Base-by-base conservation (phyloP, 2,888 invertebrate species). In the Agrochola litura region DNA sequence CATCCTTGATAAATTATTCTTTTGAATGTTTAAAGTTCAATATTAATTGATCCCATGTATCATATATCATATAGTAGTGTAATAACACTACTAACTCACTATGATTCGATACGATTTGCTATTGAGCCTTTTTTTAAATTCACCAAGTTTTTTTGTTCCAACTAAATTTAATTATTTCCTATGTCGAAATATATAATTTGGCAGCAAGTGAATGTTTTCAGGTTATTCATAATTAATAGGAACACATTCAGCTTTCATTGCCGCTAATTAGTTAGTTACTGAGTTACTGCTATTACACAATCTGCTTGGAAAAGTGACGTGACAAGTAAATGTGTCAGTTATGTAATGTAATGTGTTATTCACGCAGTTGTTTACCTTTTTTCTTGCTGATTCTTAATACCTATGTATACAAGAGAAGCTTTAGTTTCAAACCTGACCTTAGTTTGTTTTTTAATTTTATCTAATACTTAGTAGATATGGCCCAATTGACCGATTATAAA, bases 131-230 rank as follows among this genome's bases (percentile, higher is more conserved):
- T 74, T 76, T 58, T 68, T 78, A 70, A 60, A 74, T 49, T 46
- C 43, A n/a, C n/a, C 12, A n/a, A n/a, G n/a, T 56, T 68, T 30
- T 73, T 81, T 73, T 76, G 75, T 77, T 74, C 25, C 60, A n/a
- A 67, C 64, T 67, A 65, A 77, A 78, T 75, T 30, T 88, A 88
- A 88, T 88, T 85, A 66, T 88, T 87, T 88, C 87, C 87, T 79
- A 69, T 85, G 86, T 82, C 46, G 84, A 85, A 88, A 88, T 82
- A 73, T 73, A 76, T 75, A 83, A 79, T 80, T 83, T 77, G 75
- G 79, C 60, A 52, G 66, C 41, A 64, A 77, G 86, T 87, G 79
- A 83, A 87, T 75, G 86, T 81, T 85, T 80, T 77, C 82, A 82
- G 85, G 74, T 79, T 69, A 85, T 77, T 82, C 83, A 73, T 88